Conservation (phyloP, 2,113 vertebrate genomes). For the Carassius gibelio region DNA sequence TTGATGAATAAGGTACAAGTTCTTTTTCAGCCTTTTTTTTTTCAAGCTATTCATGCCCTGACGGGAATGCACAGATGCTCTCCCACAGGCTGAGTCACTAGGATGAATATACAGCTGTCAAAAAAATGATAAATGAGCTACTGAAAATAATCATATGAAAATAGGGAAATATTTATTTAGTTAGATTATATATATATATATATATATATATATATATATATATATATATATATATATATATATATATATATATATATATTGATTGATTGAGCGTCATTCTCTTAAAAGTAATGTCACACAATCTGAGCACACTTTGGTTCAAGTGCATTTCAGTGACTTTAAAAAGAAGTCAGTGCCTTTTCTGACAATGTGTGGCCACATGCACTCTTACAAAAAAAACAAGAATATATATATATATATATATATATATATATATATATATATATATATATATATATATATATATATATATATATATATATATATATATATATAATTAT, state of each 20-base stretch:
- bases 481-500: too few relatives aligned
- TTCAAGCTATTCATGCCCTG: constrained; percentile 39
- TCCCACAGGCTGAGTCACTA: background rate
- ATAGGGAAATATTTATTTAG: background rate
- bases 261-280: background rate
- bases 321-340: background rate
- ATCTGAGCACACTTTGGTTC: background rate
- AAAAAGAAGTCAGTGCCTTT: background rate
- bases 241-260: too few relatives aligned
- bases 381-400: background rate
- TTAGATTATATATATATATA: too few relatives aligned
- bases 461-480: too few relatives aligned
- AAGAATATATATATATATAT: too few relatives aligned
- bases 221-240: too few relatives aligned
- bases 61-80: constrained; percentile 12
- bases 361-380: background rate
- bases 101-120: constrained; percentile 39
- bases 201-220: too few relatives aligned
- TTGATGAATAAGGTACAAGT: constrained; percentile 34
- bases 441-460: too few relatives aligned
- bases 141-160: constrained; percentile 17
- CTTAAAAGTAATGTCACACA: background rate
- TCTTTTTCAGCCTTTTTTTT: constrained; percentile 2
- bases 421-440: too few relatives aligned
- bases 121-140: constrained; percentile 25